Percentiles rank a stretch among this genome's conserved stretches.
Evolutionary conservation across 1,140 invertebrate genomes (phyloP).

Genomic region (Heliconius congener): DNA sequence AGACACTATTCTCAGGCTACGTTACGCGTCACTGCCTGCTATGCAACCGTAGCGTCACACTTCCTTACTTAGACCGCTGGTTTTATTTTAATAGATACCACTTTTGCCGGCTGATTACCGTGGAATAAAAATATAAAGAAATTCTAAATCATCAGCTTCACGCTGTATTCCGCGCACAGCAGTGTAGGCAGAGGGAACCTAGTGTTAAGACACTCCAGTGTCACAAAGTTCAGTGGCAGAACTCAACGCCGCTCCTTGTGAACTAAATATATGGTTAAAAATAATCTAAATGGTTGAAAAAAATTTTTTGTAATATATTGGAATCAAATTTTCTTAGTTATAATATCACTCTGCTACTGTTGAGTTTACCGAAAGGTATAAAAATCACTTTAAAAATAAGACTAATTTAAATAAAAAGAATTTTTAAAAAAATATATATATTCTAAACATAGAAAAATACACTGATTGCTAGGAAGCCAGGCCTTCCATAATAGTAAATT

Average conservation of each 20-base stretch:
- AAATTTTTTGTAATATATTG: too few relatives aligned
- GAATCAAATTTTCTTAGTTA: too few relatives aligned
- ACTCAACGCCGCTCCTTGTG: too few relatives aligned
- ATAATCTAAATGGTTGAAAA: too few relatives aligned
- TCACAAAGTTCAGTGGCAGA: too few relatives aligned
- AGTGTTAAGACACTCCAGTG: too few relatives aligned
- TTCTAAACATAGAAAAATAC: not conserved
- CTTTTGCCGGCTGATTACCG: constrained; percentile 5
- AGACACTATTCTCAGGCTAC: constrained; percentile 60
- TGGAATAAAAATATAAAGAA: not conserved
- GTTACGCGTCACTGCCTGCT: constrained; percentile 51
- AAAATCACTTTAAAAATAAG: too few relatives aligned
- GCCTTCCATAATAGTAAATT: constrained; percentile 10
- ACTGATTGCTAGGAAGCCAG: not conserved
- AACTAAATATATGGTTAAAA: too few relatives aligned
- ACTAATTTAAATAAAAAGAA: not conserved
- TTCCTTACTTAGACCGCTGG: constrained; percentile 41
- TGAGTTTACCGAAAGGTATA: too few relatives aligned
- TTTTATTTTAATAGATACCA: constrained; percentile 36
- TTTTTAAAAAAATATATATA: not conserved
- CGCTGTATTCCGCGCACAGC: too few relatives aligned
- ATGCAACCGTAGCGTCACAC: constrained; percentile 45
- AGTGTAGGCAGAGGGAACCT: too few relatives aligned
- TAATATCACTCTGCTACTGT: too few relatives aligned
- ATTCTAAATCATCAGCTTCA: not conserved